Base-by-base conservation (phyloP, 2,888 invertebrate species). In the Blastobasis lacticolella region DNA sequence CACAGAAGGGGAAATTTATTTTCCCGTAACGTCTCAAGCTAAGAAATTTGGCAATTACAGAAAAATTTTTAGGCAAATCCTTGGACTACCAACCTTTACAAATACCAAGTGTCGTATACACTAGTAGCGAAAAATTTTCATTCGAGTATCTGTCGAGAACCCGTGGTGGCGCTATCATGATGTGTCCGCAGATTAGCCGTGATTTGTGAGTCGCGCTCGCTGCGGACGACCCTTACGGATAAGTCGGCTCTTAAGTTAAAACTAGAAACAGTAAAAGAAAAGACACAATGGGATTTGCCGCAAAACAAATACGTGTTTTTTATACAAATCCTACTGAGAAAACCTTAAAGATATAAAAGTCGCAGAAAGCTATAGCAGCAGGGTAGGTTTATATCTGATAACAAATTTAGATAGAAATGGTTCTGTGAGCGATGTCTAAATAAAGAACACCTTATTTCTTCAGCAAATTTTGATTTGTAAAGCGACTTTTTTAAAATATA, bases 101-200 rank as follows among this genome's bases (percentile, higher is more conserved):
- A 41, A 8, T 7, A 8, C 9, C 41, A 41, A 8, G 41, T 41
- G 7, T 41, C 41, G 9, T 1, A 41, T 41, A 1, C 4, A 41
- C 23, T 41, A 45, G 3, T 5, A 5, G 4, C 36, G 7, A 40
- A 23, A 10, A 8, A 8, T 10, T 56, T 53, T 51, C 53, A 49
- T 51, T 53, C 46, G 61, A 58, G 51, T 51, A 55, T 50, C 51
- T 42, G 57, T 57, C 54, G 61, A 61, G 56, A 10, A 49, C 37
- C 37, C 56, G 52, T 53, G 54, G 58, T 55, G 46, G 6, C 50
- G 9, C 50, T 61, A 62, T 69, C 68, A 69, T 67, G 75, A 73
- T 76, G 57, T 59, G 66, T 60, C 64, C 54, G 47, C 57, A 71
- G 75, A 76, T 77, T 69, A 65, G 56, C 58, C 50, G 67, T 75